Base-by-base conservation (phyloP, 2,113 vertebrate genomes). In the Phaethornis superciliosus region DNA sequence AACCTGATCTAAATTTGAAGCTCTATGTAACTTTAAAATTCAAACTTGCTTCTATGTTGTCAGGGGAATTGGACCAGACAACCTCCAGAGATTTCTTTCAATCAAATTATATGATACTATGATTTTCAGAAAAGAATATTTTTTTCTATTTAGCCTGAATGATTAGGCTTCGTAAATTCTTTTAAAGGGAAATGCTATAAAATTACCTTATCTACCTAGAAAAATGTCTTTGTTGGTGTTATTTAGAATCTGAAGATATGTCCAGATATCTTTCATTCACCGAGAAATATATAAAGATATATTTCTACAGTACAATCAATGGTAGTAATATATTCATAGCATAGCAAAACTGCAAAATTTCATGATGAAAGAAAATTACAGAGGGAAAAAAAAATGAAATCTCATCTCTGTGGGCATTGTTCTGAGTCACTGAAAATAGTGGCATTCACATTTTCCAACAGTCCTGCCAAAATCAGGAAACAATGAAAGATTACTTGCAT, bases 391-490 rank as follows among this genome's bases (percentile, higher is more conserved):
- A 81, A 81, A 86, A 17, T 2, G 2, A 88, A 76, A 33, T 30
- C 30, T 83, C 8, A 28, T 90, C 58, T 49, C n/a, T 85, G 75
- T 2, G 12, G 40, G 65, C 19, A 80, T 74, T 88, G 22, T 80
- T 95, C 55, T 91, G 81, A 89, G 40, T 89, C 62, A 85, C 42
- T 44, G 32, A 37, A 96, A 69, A 77, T 15, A 62, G 12, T 59
- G n/a, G 35, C 64, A 89, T 91, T 88, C 42, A 82, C 44, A 74
- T 79, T 85, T 94, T 93, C 51, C 16, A 82, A n/a, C 51, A 91
- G 67, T 77, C 40, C 54, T 89, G 35, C 75, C 85, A 89, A 89
- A 94, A 81, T 46, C 22, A 72, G 76, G 58, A 87, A 90, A 93
- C 59, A 93, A 72, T 51, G 35, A 62, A 68, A 85, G 32, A 74